Evolutionary conservation across 2,113 vertebrate genomes (phyloP).

Genomic region (Forbesichthys papilliferus): DNA sequence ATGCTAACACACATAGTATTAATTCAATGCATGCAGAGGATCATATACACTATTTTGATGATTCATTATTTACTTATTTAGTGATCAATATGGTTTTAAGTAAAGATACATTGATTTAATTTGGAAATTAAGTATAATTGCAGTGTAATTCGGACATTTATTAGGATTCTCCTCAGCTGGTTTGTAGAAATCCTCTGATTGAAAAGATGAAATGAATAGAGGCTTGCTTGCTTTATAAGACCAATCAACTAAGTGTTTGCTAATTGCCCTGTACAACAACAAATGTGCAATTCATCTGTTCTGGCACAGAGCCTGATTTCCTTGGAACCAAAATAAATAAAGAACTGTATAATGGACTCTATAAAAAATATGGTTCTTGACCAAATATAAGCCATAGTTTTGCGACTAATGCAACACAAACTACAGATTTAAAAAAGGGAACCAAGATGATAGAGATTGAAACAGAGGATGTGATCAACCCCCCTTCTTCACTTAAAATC

Average conservation of each 20-base stretch:
- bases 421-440: too few species aligned
- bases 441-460: too few species aligned
- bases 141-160: constrained; percentile 34
- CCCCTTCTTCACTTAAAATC: too few species aligned
- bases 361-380: too few species aligned
- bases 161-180: constrained; percentile 41
- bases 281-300: constrained; percentile 64
- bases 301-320: constrained; percentile 40
- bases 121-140: too few species aligned
- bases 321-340: constrained; percentile 50
- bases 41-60: constrained; percentile 34
- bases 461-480: too few species aligned
- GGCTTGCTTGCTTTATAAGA: constrained; percentile 62
- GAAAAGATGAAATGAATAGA: constrained; percentile 45
- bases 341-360: constrained; percentile 34
- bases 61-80: constrained; percentile 10
- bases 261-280: constrained; percentile 62
- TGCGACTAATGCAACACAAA: too few species aligned
- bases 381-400: too few species aligned
- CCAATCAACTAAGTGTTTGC: constrained; percentile 64
- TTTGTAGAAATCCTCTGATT: constrained; percentile 48
- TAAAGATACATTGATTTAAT: constrained; percentile 36
- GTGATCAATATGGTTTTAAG: constrained; percentile 23
- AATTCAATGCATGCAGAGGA: constrained; percentile 56
- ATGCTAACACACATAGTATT: constrained; percentile 81